Evolutionary conservation across 2,888 invertebrate genomes (phyloP).

Genomic region (Tachina fera): DNA sequence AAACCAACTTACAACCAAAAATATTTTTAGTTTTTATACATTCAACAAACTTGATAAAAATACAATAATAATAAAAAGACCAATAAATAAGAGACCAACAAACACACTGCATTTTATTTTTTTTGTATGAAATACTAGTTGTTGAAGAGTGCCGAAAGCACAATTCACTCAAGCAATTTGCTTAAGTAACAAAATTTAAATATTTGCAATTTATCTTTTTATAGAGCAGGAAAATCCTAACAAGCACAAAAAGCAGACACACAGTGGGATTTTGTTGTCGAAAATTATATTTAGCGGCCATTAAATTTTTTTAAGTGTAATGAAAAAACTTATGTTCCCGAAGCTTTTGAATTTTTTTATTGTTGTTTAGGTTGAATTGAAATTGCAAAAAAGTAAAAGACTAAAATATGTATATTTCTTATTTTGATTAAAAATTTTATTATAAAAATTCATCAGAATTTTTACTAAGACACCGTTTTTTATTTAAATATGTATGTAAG

Average conservation of each 20-base stretch:
- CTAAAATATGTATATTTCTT: too few relatives aligned
- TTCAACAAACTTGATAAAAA: conserved; percentile 31
- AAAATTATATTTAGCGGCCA: too few relatives aligned
- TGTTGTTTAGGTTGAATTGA: too few relatives aligned
- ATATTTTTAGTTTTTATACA: conserved; percentile 38
- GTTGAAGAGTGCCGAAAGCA: conserved; percentile 76
- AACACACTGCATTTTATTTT: conserved; percentile 11
- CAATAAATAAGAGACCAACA: conserved; percentile 9
- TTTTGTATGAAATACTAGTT: conserved; percentile 17
- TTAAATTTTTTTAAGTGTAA: too few relatives aligned
- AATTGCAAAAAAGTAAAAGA: too few relatives aligned
- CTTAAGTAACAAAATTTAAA: conserved; percentile 81
- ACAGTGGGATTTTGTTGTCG: neutral
- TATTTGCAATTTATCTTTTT: conserved; percentile 81
- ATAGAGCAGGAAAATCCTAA: conserved; percentile 37
- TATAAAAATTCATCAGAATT: too few relatives aligned
- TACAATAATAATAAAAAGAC: neutral
- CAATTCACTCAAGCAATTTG: conserved; percentile 80
- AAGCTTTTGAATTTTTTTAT: too few relatives aligned
- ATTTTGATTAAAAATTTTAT: too few relatives aligned
- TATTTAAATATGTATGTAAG: too few relatives aligned
- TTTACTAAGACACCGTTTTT: too few relatives aligned
- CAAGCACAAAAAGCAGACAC: conserved; percentile 12
- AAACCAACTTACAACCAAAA: conserved; percentile 18
- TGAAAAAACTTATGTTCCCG: too few relatives aligned